A percentile compares a stretch with the other conserved stretches of the same genome.
Evolutionary conservation across 2,797 vertebrate genomes (phyloP).

Genomic region (Hozukius guyotensis): DNA sequence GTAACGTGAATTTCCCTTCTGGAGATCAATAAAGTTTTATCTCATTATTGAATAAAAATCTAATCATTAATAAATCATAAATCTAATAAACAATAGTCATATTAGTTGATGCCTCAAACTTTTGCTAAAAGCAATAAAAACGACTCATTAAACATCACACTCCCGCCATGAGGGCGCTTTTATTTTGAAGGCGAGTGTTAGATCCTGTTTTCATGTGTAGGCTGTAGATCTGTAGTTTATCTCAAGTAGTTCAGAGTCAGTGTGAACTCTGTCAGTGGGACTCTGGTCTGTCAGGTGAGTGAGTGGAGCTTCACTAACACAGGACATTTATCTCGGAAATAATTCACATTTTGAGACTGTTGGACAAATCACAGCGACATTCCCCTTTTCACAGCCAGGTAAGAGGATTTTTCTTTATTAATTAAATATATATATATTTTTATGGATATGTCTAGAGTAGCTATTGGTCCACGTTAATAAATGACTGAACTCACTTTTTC

Average conservation of each 20-base stretch:
- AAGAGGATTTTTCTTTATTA: neutral
- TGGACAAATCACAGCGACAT: neutral
- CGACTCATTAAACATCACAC: neutral
- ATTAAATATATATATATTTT: neutral
- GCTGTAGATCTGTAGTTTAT: rapidly evolving
- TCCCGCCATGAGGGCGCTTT: neutral
- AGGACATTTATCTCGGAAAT: neutral
- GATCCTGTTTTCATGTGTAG: neutral
- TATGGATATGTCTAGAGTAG: neutral
- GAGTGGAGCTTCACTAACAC: neutral
- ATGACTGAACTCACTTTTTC: neutral
- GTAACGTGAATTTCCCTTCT: too few species aligned
- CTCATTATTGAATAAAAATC: neutral
- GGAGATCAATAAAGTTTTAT: too few species aligned
- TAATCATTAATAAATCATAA: neutral
- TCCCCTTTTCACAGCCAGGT: conserved; percentile 10
- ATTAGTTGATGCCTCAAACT: neutral
- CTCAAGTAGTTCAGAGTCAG: neutral
- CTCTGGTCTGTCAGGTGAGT: conserved; percentile 40
- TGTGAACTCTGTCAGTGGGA: neutral
- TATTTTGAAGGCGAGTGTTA: conserved; percentile 38
- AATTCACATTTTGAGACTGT: neutral
- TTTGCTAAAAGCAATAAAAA: neutral
- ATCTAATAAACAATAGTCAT: neutral
- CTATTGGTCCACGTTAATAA: conserved; percentile 2